Evolutionary conservation across 2,888 invertebrate genomes (phyloP).

Genomic region (Drosophila formosana): DNA sequence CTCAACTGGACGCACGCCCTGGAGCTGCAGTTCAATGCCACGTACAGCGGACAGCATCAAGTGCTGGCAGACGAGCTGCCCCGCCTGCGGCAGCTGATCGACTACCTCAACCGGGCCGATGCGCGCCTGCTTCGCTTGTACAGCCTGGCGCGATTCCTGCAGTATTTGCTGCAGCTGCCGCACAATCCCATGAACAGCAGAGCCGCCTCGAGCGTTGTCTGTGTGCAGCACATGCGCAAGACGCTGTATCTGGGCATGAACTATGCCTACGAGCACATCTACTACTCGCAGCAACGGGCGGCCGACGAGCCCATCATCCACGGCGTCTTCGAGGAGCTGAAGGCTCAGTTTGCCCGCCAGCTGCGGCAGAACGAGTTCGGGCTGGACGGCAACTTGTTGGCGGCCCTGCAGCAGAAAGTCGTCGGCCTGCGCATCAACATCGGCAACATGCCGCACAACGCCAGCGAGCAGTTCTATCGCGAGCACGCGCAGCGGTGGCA

Average conservation of each 20-base stretch:
- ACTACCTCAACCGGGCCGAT: constrained; percentile 58
- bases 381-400: constrained; percentile 49
- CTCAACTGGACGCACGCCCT: constrained; percentile 69
- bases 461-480: constrained; percentile 55
- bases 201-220: constrained; percentile 28
- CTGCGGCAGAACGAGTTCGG: constrained; percentile 64
- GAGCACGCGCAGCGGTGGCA: constrained; percentile 53
- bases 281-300: constrained; percentile 51
- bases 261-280: constrained; percentile 71
- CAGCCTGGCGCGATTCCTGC: constrained; percentile 68
- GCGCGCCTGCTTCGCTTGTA: constrained; percentile 62
- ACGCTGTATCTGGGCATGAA: constrained; percentile 75
- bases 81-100: constrained; percentile 49
- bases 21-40: constrained; percentile 53
- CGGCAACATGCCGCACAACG: constrained; percentile 76
- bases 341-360: constrained; percentile 57
- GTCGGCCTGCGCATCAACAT: constrained; percentile 67
- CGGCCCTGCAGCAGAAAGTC: constrained; percentile 63
- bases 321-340: constrained; percentile 68
- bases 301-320: constrained; percentile 67
- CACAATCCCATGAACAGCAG: constrained; percentile 58
- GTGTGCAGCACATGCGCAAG: constrained; percentile 79
- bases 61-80: constrained; percentile 64
- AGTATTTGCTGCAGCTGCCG: constrained; percentile 62
- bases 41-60: constrained; percentile 45